Evolutionary conservation across 2,797 vertebrate genomes (phyloP), one percentile per base, ranked within the genome.

Genomic region (Apogon hyalosoma): DNA sequence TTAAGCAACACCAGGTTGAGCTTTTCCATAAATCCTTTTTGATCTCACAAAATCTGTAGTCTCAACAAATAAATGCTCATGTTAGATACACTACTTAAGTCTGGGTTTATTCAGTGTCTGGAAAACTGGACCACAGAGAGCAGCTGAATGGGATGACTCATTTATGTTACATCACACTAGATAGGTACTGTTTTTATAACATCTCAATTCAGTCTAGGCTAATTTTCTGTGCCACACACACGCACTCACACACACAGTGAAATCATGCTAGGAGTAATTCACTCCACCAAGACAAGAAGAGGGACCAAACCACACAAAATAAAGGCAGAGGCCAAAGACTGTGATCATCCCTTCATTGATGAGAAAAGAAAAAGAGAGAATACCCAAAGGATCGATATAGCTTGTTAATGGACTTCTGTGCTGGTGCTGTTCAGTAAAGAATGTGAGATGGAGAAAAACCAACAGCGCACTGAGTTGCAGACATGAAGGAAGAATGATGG

Each of bases 351-450:
- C 43, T 40, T 61, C 24, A 42, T 8, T 24, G 43, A 70, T 33
- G 11, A 16, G 36, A 48, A 57, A 51, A 55, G 33, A 58, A 14
- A 28, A 60, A 57, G 18, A 43, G 63, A 54, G 50, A 76, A 75
- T 59, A 62, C 54, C 60, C 16, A 16, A 53, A 66, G 42, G 68
- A 81, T 88, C 75, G 4, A 89, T 89, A 73, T 12, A 61, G 63
- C 46, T 57, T 67, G 67, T 74, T 79, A 69, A 78, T 85, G 69
- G 87, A 90, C 87, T 84, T 79, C 62, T 69, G 66, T 75, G 73
- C 74, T 61, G 77, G 65, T 59, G 59, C 21, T 14, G 12, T 73
- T 77, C 73, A 45, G 63, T 70, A 63, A 79, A 68, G 75, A 70
- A 62, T 41, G 49, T 40, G 41, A 1, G 6, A 33, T 39, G 46